Evolutionary conservation across 1,140 invertebrate species (phyloP), one percentile per base, ranked within the genome.

Genomic region (Habropoda laboriosa): DNA sequence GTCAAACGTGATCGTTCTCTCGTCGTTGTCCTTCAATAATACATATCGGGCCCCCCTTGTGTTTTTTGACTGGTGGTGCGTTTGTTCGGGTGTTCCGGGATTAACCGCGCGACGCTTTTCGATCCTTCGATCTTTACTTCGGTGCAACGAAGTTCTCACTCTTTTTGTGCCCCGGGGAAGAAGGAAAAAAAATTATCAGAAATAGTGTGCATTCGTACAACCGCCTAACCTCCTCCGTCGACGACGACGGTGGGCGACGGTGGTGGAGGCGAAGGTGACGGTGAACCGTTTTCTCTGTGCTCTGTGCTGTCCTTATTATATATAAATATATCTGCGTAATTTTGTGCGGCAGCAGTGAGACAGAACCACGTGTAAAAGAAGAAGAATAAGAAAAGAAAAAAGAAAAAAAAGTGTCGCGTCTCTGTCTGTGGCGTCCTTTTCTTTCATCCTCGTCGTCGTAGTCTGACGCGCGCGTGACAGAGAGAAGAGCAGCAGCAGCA

Each of bases 61-160:
- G 80, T 72, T 81, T 58, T n/a, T n/a, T 72, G 79, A 83, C 66
- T 81, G 63, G 51, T 80, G 64, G 67, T 61, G 80, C 51, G 42
- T 66, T 51, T 13, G 7, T 35, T 57, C 51, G 16, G 0, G 68
- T 47, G 27, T 63, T 76, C 75, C 32, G n/a, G n/a, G n/a, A n/a
- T n/a, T n/a, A n/a, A n/a, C n/a, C n/a, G n/a, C n/a, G n/a, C n/a
- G n/a, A n/a, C n/a, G n/a, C n/a, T n/a, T n/a, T n/a, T n/a, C n/a
- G 32, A 68, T 78, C 63, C 57, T 71, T 16, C 30, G 2, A 58
- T 0, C 64, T 35, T 18, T 60, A 35, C 64, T 58, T 71, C 64
- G 84, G 81, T 83, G 81, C 81, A 72, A 73, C 73, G 73, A n/a
- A n/a, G n/a, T 72, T 85, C 70, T 63, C 60, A 18, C 32, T 58